These are phyloP conservation scores for Darevskia mixta DNA, from an alignment of 2,797 vertebrate species.

Conservation along the genomic window DNA sequence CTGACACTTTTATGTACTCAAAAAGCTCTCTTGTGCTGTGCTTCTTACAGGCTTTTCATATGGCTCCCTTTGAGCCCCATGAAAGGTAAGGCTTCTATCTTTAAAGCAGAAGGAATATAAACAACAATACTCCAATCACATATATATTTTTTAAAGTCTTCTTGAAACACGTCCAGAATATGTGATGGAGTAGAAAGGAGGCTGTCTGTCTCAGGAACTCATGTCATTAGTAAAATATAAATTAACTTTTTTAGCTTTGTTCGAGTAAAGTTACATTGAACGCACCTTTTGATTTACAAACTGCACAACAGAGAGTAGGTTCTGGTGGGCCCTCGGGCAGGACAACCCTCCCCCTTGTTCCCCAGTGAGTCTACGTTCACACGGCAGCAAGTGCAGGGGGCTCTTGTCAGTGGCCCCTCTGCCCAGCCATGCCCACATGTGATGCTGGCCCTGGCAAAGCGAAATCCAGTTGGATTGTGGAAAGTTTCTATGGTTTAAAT, in stretches of 20 bases:
- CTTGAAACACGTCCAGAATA: fast-evolving
- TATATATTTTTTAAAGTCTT: neutral
- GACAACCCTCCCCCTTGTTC: too few relatives aligned
- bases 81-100: slow-evolving; percentile 63
- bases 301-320: neutral
- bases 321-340: too few relatives aligned
- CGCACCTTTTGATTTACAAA: neutral
- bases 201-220: neutral
- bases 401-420: too few relatives aligned
- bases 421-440: too few relatives aligned
- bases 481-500: neutral
- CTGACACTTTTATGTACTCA: slow-evolving; percentile 46
- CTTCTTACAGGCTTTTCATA: slow-evolving; percentile 33
- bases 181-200: neutral
- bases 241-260: neutral
- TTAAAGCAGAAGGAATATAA: slow-evolving; percentile 53
- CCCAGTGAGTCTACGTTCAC: too few relatives aligned
- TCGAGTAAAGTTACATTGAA: neutral
- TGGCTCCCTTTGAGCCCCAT: slow-evolving; percentile 60
- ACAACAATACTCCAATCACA: slow-evolving; percentile 28
- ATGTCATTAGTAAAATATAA: neutral
- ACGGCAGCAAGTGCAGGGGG: too few relatives aligned
- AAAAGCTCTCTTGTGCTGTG: slow-evolving; percentile 51
- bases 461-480: neutral
- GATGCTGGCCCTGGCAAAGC: too few relatives aligned